Percentiles rank a stretch among this genome's conserved stretches.
phyloP scores from a whole-genome alignment of 2,888 invertebrate genomes.

The Drosophila maculinotata region DNA sequence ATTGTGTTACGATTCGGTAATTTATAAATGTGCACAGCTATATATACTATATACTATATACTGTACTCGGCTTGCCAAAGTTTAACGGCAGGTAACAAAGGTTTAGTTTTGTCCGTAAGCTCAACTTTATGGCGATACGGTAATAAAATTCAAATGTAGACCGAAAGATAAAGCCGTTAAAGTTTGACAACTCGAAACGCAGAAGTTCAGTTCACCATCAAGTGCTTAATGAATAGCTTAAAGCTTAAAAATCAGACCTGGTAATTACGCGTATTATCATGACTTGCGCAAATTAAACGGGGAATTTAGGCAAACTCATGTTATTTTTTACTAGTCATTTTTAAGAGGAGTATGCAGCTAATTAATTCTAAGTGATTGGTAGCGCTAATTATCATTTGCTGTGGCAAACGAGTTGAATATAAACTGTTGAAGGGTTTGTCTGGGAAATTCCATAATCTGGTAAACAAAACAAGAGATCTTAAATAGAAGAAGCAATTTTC shows the following conservation, averaged over 20 bases:
- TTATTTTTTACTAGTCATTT: conserved; percentile 4
- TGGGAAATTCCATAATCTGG: not conserved
- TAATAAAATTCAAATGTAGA: conserved; percentile 12
- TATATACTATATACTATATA: not conserved
- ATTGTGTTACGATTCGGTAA: not conserved
- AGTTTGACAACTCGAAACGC: conserved; percentile 1
- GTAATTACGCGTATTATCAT: conserved; percentile 4
- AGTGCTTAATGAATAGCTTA: not conserved
- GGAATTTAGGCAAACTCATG: not conserved
- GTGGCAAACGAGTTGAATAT: not conserved
- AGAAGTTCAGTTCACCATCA: not conserved
- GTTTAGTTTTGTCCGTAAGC: not conserved
- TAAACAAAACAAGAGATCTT: not conserved
- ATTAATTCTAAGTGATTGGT: conserved; percentile 13
- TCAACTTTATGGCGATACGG: conserved; percentile 19
- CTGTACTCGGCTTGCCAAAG: no score
- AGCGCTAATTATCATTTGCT: not conserved
- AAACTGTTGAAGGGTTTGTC: not conserved
- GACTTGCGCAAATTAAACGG: conserved; percentile 17
- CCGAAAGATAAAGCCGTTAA: not conserved
- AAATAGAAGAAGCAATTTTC: not conserved
- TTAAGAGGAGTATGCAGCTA: conserved; percentile 1
- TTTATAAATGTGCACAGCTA: conserved; percentile 3
- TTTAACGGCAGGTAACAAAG: not conserved
- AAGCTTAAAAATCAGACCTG: not conserved